A percentile compares a stretch with the other conserved stretches of the same genome.
Evolutionary conservation across 2,113 vertebrate species (phyloP).

Genomic region (Dipodomys stephensi): DNA sequence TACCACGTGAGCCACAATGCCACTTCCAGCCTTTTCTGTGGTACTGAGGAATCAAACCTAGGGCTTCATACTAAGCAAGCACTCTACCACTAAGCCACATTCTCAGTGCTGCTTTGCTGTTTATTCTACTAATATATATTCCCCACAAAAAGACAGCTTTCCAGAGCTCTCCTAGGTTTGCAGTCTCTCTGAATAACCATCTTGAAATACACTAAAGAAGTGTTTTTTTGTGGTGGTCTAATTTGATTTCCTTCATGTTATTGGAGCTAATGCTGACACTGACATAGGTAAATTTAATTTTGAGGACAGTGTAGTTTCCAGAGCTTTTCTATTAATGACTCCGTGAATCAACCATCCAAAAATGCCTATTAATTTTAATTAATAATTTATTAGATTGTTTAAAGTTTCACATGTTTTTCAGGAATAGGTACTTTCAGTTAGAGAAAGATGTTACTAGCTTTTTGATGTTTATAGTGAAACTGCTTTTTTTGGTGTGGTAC

Average conservation of each 20-base stretch:
- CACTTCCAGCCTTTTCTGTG: too few species aligned
- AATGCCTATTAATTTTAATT: background rate
- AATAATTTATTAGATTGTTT: background rate
- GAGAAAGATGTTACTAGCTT: background rate
- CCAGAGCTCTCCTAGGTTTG: background rate
- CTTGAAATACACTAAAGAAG: too few species aligned
- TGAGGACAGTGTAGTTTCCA: background rate
- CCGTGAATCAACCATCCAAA: background rate
- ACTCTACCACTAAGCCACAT: too few species aligned
- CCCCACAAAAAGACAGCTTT: background rate
- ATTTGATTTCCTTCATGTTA: background rate
- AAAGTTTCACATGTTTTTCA: background rate
- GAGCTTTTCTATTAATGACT: slow-evolving; percentile 16
- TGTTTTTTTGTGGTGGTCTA: background rate
- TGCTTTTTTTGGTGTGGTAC: too few species aligned
- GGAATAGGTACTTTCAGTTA: background rate
- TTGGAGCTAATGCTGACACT: background rate
- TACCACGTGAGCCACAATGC: too few species aligned
- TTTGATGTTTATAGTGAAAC: too few species aligned
- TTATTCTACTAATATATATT: background rate
- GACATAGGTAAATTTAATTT: background rate
- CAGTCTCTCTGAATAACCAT: background rate
- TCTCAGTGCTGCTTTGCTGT: background rate
- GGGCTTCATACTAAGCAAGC: too few species aligned
- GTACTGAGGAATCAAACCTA: too few species aligned